Base-by-base conservation (phyloP, 2,888 invertebrate species). In the Cynaeus angustus region DNA sequence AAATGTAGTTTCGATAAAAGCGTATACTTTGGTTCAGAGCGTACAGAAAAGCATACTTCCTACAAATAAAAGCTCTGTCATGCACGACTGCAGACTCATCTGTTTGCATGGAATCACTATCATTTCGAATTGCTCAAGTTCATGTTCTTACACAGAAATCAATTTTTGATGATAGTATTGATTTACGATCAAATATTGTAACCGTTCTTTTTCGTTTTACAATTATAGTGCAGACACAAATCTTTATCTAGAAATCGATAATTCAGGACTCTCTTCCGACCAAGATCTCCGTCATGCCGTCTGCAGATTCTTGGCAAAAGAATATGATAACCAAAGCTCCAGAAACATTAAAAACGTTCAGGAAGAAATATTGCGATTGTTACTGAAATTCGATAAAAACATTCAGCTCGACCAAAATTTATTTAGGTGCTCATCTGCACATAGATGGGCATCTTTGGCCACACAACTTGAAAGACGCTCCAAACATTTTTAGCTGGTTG, bases 1-100 rank as follows among this genome's bases (percentile, higher is more conserved):
- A 58, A 58, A 58, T 45, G 58, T 58, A 58, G 58, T 58, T 58
- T 59, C 59, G 59, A 59, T 59, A 59, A 59, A 46, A 59, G 59
- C 45, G 59, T 56, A 43, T 43, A 56, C 38, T 56, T 41, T 41
- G 56, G 14, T 56, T 56, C 12, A 14, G 26, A 41, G 38, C 55
- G 55, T 55, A 38, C 43, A 10, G 58, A 41, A 46, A 46, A 37
- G 48, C 50, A 61, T 61, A 61, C 38, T 61, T 59, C 26, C 61
- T 21, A 61, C 61, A 61, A 59, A 61, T 48, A 59, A 61, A 50
- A 59, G 45, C 45, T 46, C 33, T 14, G 59, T 46, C 30, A 59
- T 59, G 59, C 59, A 59, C 59, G 45, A 26, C 28, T 59, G 59
- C 43, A 46, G 33, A 38, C 37, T 61, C 48, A 10, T 58, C 28